Evolutionary conservation across 2,797 vertebrate species (phyloP).

Genomic region (Arnoldichthys spilopterus): DNA sequence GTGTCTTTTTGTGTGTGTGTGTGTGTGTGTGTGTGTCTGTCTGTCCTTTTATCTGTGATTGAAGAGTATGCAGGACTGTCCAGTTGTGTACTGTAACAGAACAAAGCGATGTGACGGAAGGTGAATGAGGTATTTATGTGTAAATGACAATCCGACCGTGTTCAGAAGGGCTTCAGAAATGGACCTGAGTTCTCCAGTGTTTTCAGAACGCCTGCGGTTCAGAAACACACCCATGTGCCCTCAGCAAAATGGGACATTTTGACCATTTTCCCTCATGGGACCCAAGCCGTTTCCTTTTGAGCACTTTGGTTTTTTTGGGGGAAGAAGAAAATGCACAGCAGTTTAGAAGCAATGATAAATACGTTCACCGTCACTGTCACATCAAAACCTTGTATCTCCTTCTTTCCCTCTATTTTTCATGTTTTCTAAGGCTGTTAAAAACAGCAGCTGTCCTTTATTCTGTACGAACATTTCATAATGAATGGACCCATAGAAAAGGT

Average conservation of each 20-base stretch:
- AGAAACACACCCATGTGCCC: not conserved
- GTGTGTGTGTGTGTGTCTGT: not conserved
- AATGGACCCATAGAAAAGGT: not conserved
- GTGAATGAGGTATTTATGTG: constrained; percentile 20
- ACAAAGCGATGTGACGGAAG: not conserved
- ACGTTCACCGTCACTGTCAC: not conserved
- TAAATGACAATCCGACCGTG: constrained; percentile 55
- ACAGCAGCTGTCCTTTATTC: too few species aligned
- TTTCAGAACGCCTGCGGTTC: not conserved
- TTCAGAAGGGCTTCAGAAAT: constrained; percentile 10
- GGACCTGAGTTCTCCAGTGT: not conserved
- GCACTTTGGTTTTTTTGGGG: not conserved
- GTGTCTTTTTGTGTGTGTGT: too few species aligned
- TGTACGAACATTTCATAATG: not conserved
- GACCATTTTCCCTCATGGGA: not conserved
- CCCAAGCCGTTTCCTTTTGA: not conserved
- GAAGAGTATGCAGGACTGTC: not conserved
- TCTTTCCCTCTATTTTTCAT: not conserved
- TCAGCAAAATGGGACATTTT: not conserved
- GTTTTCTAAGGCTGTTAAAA: too few species aligned
- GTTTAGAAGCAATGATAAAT: not conserved
- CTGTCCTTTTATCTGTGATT: not conserved
- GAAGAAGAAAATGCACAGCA: not conserved
- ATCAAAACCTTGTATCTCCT: not conserved
- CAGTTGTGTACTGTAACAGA: not conserved